Base-by-base conservation (phyloP, 1,140 invertebrate genomes). In the Atta texana region DNA sequence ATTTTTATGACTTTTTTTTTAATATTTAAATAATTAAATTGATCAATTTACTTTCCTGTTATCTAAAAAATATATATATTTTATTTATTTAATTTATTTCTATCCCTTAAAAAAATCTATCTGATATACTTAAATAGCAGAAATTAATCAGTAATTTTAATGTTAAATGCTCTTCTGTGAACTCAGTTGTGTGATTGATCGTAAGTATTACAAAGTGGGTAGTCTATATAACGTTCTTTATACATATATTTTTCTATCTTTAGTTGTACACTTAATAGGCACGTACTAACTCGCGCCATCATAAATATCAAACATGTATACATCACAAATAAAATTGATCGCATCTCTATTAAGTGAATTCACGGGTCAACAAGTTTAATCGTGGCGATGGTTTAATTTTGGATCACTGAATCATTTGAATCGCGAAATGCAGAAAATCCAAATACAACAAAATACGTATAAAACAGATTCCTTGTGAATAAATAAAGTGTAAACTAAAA, bases 231-330 rank as follows among this genome's bases (percentile, higher is more conserved):
- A 78, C 74, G 61, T 77, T 68, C 16, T 77, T 84, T 82, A 44
- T 44, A 44, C 39, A 78, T 68, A 85, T 77, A 77, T 57, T 81
- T 86, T 86, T 81, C 14, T 86, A 80, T 81, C n/a, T 39, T 80
- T 81, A 69, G 53, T 82, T 51, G 24, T 66, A 86, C 64, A 86
- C 28, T 86, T 77, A 53, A 86, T 86, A 86, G 55, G 64, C 55
- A 63, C 34, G 21, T 80, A 69, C 44, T 81, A 86, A 89, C 81
- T 55, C 64, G 72, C 72, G 74, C 72, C 74, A 71, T 87, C 64
- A 87, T 86, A 87, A 86, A 88, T 90, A 89, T 89, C 71, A 90
- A 90, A 87, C 78, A 87, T 89, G 87, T 75, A 89, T 84, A 87
- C 84, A 85, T 64, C 81, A 87, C 57, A 72, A 77, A 88, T 69